Evolutionary conservation across 2,113 vertebrate genomes (phyloP).

Genomic region (Sorex araneus): DNA sequence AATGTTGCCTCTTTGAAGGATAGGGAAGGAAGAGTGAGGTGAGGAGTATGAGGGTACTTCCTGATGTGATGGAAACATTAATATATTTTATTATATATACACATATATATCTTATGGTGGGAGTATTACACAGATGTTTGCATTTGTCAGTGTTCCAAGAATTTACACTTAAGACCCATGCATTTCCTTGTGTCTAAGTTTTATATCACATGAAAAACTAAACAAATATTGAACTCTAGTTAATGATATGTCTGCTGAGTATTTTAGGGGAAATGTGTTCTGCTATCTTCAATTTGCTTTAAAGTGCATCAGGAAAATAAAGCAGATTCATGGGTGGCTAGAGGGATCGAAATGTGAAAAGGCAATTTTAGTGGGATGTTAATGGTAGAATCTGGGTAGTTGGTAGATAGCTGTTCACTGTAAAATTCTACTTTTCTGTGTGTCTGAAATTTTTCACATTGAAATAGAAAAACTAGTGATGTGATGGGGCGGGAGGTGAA

Average conservation of each 20-base stretch:
- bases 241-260: slow-evolving; percentile 35
- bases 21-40: neutral
- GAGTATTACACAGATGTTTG: neutral
- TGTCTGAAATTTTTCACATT: slow-evolving; percentile 10
- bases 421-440: neutral
- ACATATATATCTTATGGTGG: neutral
- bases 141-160: slow-evolving; percentile 6
- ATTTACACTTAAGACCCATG: neutral
- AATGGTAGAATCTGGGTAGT: neutral
- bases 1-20: neutral
- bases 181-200: slow-evolving; percentile 39
- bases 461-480: slow-evolving; percentile 40
- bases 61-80: neutral
- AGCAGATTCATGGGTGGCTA: neutral
- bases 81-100: neutral
- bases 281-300: neutral
- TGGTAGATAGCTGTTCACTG: neutral
- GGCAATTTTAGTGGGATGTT: neutral
- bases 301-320: slow-evolving; percentile 26
- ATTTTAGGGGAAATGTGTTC: neutral
- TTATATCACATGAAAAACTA: slow-evolving; percentile 24
- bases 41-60: neutral
- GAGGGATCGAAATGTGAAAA: neutral
- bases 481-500: neutral
- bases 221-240: slow-evolving; percentile 26